These are phyloP conservation scores for Alloplasta piceator DNA, from an alignment of 2,888 invertebrate species.

Conservation along the genomic window DNA sequence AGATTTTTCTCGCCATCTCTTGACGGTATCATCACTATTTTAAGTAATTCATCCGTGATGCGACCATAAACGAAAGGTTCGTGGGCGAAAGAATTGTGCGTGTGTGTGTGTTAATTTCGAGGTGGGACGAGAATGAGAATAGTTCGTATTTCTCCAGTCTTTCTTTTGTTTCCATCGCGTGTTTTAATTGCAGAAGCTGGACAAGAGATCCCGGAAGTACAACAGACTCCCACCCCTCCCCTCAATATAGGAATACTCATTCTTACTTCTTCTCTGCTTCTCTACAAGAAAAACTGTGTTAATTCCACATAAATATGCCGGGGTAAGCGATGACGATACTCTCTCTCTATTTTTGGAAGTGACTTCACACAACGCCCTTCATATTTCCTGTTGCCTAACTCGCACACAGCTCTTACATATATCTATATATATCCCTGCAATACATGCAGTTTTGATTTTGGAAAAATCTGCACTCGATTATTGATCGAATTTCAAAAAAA, in stretches of 20 bases:
- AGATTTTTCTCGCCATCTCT: neutral
- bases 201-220: constrained; percentile 9
- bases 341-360: constrained; percentile 72
- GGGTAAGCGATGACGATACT: constrained; percentile 73
- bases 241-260: constrained; percentile 34
- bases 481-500: too few relatives aligned
- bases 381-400: constrained; percentile 51
- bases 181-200: constrained; percentile 58
- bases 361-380: constrained; percentile 65
- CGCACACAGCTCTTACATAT: constrained; percentile 3
- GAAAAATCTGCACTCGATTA: too few relatives aligned
- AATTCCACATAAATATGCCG: constrained; percentile 70
- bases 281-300: constrained; percentile 39
- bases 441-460: too few relatives aligned
- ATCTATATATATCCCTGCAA: too few relatives aligned
- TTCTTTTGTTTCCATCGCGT: neutral
- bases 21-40: constrained; percentile 52
- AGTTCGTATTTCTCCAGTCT: constrained; percentile 39
- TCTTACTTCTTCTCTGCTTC: constrained; percentile 25
- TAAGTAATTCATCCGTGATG: constrained; percentile 50
- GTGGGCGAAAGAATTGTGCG: constrained; percentile 62
- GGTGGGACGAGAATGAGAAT: constrained; percentile 50
- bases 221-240: neutral
- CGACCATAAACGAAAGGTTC: constrained; percentile 56
- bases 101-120: constrained; percentile 23